These are phyloP conservation scores for Dinoponera quadriceps DNA, from an alignment of 1,140 invertebrate species.

Conservation along the genomic window DNA sequence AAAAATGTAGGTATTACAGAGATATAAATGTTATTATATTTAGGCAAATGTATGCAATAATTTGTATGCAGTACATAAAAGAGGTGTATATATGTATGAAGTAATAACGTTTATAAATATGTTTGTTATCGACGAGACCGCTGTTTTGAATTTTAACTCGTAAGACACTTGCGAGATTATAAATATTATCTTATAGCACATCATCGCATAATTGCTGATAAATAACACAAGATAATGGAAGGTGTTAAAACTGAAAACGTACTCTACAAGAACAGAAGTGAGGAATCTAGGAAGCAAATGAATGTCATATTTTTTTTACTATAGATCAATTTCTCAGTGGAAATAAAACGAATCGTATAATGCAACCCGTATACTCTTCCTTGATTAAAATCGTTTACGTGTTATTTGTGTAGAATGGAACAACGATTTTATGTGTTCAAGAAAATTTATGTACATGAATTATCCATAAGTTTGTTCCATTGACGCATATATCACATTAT, in stretches of 20 bases:
- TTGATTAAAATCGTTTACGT: constrained; percentile 17
- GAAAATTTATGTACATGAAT: not conserved
- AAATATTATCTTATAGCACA: not conserved
- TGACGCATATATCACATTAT: not conserved
- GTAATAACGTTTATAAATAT: not conserved
- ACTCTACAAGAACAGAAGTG: not conserved
- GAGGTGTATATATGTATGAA: not conserved
- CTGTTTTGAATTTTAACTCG: not conserved
- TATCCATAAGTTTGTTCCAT: not conserved
- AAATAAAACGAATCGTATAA: constrained; percentile 40
- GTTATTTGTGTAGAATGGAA: constrained; percentile 1
- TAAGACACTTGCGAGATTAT: not conserved
- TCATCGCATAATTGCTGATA: not conserved
- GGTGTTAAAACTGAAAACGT: not conserved
- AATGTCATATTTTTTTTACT: constrained; percentile 28
- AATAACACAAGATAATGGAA: not conserved
- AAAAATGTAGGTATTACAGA: too few relatives aligned
- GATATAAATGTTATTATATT: too few relatives aligned
- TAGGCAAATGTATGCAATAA: not conserved
- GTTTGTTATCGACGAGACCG: not conserved
- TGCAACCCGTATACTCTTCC: constrained; percentile 30
- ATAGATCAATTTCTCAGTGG: not conserved
- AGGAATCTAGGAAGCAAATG: not conserved
- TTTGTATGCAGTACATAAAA: not conserved
- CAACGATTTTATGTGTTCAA: not conserved